These are phyloP conservation scores for Nomada ruficornis DNA, from an alignment of 2,888 invertebrate species.

Conservation along the genomic window DNA sequence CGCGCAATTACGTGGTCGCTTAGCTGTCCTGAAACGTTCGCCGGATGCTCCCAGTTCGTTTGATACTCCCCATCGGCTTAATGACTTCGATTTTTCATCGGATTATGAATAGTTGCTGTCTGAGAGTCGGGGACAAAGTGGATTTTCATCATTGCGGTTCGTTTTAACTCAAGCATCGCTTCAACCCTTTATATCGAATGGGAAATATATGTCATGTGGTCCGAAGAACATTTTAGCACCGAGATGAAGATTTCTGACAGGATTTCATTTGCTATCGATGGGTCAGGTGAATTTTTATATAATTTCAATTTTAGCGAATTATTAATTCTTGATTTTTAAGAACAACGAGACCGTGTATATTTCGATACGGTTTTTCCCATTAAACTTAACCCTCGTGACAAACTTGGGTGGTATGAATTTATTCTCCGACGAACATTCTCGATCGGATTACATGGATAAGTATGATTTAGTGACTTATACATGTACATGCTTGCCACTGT, in stretches of 20 bases:
- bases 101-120: not conserved
- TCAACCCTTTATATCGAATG: no score
- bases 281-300: no score
- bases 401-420: no score
- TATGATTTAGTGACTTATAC: conserved; percentile 13
- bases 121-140: not conserved
- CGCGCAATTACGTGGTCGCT: conserved; percentile 30
- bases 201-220: no score
- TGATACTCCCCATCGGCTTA: conserved; percentile 4
- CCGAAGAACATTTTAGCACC: no score
- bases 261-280: no score
- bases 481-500: conserved; percentile 6
- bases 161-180: not conserved
- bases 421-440: not conserved
- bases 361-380: no score
- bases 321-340: no score
- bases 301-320: no score
- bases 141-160: not conserved
- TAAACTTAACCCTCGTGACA: no score
- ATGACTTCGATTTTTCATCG: not conserved
- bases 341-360: no score
- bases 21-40: conserved; percentile 16
- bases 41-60: conserved; percentile 13
- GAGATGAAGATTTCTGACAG: no score
- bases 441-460: not conserved